These are phyloP conservation scores for Irena cyanogastra DNA, from an alignment of 2,113 vertebrate genomes.

Conservation along the genomic window DNA sequence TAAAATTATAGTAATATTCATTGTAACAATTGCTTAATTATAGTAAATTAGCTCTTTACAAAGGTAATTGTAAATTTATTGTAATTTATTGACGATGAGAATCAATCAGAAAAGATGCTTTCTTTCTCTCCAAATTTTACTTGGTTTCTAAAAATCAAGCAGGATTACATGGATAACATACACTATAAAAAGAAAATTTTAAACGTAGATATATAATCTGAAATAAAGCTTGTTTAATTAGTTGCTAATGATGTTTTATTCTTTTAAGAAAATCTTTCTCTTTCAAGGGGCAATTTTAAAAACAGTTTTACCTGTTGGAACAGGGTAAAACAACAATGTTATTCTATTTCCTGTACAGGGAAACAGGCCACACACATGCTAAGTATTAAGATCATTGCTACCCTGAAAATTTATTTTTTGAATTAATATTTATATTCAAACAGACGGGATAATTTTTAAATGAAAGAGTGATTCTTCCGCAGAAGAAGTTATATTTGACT, in stretches of 20 bases:
- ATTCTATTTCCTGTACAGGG: background rate
- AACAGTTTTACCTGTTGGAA: background rate
- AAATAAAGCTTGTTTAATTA: background rate
- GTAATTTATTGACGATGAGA: background rate
- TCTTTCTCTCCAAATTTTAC: background rate
- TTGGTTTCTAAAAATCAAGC: background rate
- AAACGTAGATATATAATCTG: background rate
- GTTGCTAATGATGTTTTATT: background rate
- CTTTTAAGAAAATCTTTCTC: background rate
- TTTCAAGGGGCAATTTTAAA: background rate
- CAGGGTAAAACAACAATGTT: background rate
- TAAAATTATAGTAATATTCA: background rate
- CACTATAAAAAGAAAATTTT: background rate
- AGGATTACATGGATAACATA: background rate
- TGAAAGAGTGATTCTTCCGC: background rate
- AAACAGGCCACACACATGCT: background rate
- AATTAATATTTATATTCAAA: background rate
- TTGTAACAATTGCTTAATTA: background rate
- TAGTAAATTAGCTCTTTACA: constrained; percentile 1
- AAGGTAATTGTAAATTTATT: no score
- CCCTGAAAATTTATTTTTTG: background rate
- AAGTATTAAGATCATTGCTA: background rate
- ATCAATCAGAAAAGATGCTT: background rate
- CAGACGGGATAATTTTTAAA: background rate
- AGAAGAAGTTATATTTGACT: no score